These are phyloP conservation scores for Australoheros scitulus DNA, from an alignment of 2,113 vertebrate species.

Conservation along the genomic window DNA sequence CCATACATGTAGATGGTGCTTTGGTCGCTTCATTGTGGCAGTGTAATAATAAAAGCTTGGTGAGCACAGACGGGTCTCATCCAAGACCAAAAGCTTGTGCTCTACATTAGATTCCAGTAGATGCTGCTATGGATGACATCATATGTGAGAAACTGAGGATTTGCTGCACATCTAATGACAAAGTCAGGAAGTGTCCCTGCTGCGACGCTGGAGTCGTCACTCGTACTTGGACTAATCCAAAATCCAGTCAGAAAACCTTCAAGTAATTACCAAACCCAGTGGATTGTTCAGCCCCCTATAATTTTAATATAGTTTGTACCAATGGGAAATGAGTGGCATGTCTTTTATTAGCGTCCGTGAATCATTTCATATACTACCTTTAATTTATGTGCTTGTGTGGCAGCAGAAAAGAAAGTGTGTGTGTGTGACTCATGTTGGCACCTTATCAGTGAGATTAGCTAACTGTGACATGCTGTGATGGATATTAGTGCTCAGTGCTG, in stretches of 20 bases:
- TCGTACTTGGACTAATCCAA: background rate
- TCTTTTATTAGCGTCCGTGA: slow-evolving; percentile 20
- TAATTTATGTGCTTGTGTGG: slow-evolving; percentile 13
- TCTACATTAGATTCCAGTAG: background rate
- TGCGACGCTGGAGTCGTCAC: background rate
- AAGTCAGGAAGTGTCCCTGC: background rate
- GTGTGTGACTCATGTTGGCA: slow-evolving; percentile 36
- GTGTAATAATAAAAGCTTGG: too few relatives aligned
- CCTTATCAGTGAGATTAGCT: slow-evolving; percentile 33
- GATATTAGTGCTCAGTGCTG: slow-evolving; percentile 1
- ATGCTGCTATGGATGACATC: background rate
- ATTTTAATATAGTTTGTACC: slow-evolving; percentile 1
- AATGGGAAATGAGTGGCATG: background rate
- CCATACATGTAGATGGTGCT: too few relatives aligned
- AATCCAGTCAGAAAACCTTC: background rate
- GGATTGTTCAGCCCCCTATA: background rate
- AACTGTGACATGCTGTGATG: slow-evolving; percentile 11
- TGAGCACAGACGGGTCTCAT: too few relatives aligned
- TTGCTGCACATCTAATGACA: background rate
- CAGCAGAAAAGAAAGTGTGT: slow-evolving; percentile 13
- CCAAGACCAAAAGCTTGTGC: too few relatives aligned
- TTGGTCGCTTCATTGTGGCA: too few relatives aligned
- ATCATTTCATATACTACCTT: background rate
- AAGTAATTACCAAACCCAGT: background rate
- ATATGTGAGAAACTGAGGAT: too few relatives aligned